Base-by-base conservation (phyloP, 2,888 invertebrate genomes). In the Siphlonurus alternatus region DNA sequence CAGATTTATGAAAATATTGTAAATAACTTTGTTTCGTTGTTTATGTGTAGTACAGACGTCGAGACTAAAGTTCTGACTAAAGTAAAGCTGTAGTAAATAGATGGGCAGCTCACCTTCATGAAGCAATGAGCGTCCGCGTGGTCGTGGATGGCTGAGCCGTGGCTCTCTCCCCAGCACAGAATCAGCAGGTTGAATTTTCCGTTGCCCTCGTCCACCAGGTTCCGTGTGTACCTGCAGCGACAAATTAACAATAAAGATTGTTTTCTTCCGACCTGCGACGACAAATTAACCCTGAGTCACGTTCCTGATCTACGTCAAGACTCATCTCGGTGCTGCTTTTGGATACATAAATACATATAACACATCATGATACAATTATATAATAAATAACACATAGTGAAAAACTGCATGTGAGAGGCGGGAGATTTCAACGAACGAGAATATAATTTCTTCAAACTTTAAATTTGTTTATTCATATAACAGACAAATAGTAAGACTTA, bases 81-180 rank as follows among this genome's bases (percentile, higher is more conserved):
- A n/a, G n/a, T n/a, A n/a, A n/a, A n/a, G n/a, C n/a, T n/a, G n/a
- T n/a, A n/a, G n/a, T n/a, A n/a, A n/a, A n/a, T n/a, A n/a, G n/a
- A n/a, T n/a, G n/a, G n/a, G n/a, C n/a, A n/a, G 51, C 61, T 59
- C 65, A 74, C 74, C 77, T 97, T 99, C 89, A 99, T 95, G 75
- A 99, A 95, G 75, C 99, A 99, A 74, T 99, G 96, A 0, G 97
- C 87, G 72, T 96, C 84, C 0, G 95, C 86, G 73, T 99, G 99
- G 76, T 97, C 96, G 75, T 99, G 99, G 69, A 99, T 95, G 10
- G 91, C 87, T 0, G 96, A 93, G 0, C 90, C 91, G 69, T 95
- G 93, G 0, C 92, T 93, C 73, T 95, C 93, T 22, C 94, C 93
- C 98, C 99, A 99, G 76, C 98, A 98, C n/a, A 99, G 77, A 25